Evolutionary conservation across 92 coral and sea anemone species (phyloP).

Genomic region (Heliopora coerulea): DNA sequence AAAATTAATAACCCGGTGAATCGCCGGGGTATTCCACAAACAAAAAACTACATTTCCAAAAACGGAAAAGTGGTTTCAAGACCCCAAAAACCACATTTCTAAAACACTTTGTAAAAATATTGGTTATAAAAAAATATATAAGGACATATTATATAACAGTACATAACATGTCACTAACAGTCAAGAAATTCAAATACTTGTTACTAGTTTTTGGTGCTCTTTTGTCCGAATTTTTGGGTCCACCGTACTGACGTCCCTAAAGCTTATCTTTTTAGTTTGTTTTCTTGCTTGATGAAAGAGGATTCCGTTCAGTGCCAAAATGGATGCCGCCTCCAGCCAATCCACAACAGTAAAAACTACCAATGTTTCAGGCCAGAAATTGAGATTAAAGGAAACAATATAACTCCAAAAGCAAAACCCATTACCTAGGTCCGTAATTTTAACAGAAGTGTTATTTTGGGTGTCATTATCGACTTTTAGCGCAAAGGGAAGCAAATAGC

Average conservation of each 20-base stretch:
- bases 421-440: neutral
- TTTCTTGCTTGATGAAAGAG: neutral
- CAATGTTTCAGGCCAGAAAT: neutral
- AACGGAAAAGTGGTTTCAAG: too few relatives aligned
- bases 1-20: too few relatives aligned
- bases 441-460: neutral
- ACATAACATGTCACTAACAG: too few relatives aligned
- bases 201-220: neutral
- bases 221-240: neutral
- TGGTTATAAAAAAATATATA: too few relatives aligned
- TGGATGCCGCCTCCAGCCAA: neutral
- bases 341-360: neutral
- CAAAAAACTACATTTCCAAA: too few relatives aligned
- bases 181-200: too few relatives aligned
- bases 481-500: slow-evolving; percentile 3
- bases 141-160: too few relatives aligned
- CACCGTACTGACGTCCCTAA: neutral
- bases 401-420: neutral
- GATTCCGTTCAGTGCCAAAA: neutral
- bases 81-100: too few relatives aligned
- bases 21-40: too few relatives aligned
- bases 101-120: too few relatives aligned
- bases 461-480: neutral
- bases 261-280: neutral
- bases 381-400: neutral